These are phyloP conservation scores for Oncorhynchus clarkii DNA, from an alignment of 2,113 vertebrate species.

Conservation along the genomic window DNA sequence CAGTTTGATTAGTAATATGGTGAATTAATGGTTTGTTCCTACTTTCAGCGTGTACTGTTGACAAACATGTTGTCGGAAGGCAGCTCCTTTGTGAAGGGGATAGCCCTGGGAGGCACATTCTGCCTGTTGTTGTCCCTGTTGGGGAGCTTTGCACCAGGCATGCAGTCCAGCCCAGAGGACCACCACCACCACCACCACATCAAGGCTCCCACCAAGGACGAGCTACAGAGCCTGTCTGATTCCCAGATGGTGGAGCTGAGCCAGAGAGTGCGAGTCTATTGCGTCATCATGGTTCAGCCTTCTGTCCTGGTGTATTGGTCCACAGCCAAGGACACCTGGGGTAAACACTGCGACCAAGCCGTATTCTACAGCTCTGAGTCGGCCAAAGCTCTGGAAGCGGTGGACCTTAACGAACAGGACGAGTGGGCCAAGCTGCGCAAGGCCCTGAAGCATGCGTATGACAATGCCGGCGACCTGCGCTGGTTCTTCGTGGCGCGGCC, in stretches of 20 bases:
- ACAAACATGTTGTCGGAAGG: slow-evolving; percentile 83
- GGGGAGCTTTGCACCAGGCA: slow-evolving; percentile 72
- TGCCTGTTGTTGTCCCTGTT: slow-evolving; percentile 83
- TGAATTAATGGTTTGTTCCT: not conserved
- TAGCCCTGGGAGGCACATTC: slow-evolving; percentile 85
- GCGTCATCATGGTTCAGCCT: slow-evolving; percentile 88
- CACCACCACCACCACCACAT: slow-evolving; percentile 86
- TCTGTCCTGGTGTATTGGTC: slow-evolving; percentile 87
- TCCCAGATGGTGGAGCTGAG: slow-evolving; percentile 73
- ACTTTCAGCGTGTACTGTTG: slow-evolving; percentile 50
- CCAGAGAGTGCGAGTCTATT: slow-evolving; percentile 81
- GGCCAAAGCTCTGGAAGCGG: slow-evolving; percentile 82
- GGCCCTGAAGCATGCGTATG: slow-evolving; percentile 82
- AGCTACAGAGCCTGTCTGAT: slow-evolving; percentile 78
- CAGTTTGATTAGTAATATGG: no score
- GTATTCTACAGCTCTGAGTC: slow-evolving; percentile 91
- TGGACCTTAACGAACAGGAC: slow-evolving; percentile 82
- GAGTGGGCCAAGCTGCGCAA: slow-evolving; percentile 88
- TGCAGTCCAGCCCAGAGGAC: slow-evolving; percentile 39
- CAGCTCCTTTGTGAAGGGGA: slow-evolving; percentile 87
- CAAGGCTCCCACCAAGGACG: slow-evolving; percentile 85
- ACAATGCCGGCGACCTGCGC: slow-evolving; percentile 81
- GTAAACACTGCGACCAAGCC: slow-evolving; percentile 90
- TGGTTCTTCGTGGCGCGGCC: slow-evolving; percentile 94
- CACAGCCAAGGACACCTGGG: slow-evolving; percentile 87